Evolutionary conservation across 2,113 vertebrate species (phyloP), one percentile per base, ranked within the genome.

Genomic region (Condylura cristata): DNA sequence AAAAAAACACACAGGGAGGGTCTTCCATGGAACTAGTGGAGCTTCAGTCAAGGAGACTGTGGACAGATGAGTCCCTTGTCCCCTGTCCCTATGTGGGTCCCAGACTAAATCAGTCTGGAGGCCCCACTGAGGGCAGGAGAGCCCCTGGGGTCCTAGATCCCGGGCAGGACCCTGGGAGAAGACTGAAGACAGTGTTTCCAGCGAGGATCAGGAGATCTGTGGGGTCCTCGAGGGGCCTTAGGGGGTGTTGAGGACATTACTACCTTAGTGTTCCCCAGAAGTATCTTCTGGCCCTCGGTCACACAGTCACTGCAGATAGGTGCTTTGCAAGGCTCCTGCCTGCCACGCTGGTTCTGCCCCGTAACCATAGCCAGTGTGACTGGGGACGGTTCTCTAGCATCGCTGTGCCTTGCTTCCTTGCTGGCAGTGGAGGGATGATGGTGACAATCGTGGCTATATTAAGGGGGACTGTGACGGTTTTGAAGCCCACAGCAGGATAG

Each of bases 311-410:
- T 37, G 81, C 9, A 16, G 39, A 76, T 34, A 0, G 2, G 16
- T 32, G 44, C 28, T 79, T 6, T 44, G 44, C 5, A 4, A 1
- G 28, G 3, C 1, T 8, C 46, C 66, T 22, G 34, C 24, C 22
- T 8, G 44, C 30, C 60, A 76, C 53, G 2, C 58, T 0, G 17
- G 18, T 44, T 65, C 28, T 14, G 60, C 34, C 71, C 46, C 66
- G 63, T n/a, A n/a, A n/a, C n/a, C n/a, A n/a, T 12, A 20, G 22
- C 30, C 39, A 30, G 10, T 39, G 48, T 30, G 28, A 12, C 56
- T 3, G 1, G 0, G 66, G 51, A 18, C 5, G 44, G 6, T 17
- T 24, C 1, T 44, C 26, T 4, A 30, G 30, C 5, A 4, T 4
- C 81, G 44, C 17, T 12, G 37, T 3, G 39, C 24, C 17, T 68